These are phyloP conservation scores for Leptodactylus fallax DNA, from an alignment of 2,797 vertebrate genomes.

Conservation along the genomic window DNA sequence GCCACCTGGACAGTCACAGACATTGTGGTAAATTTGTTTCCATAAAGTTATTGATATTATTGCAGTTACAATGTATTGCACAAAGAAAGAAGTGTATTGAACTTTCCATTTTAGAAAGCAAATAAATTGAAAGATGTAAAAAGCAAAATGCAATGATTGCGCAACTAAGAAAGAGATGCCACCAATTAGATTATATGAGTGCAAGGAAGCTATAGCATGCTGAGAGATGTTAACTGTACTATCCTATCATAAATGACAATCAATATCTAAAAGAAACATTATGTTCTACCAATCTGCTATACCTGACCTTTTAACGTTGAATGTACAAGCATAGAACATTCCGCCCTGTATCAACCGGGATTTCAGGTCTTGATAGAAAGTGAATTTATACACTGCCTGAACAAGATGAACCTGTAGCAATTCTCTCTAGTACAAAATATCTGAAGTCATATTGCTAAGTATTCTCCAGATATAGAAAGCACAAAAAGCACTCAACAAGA, in stretches of 20 bases:
- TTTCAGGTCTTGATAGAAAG: constrained; percentile 10
- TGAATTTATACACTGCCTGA: not conserved
- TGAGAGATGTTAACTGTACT: not conserved
- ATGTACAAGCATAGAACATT: constrained; percentile 9
- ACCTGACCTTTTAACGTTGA: not conserved
- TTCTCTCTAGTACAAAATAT: not conserved
- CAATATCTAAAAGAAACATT: not conserved
- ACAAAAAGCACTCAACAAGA: constrained; percentile 10
- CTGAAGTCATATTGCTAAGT: constrained; percentile 24
- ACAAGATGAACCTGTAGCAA: constrained; percentile 14
- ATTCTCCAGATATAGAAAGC: constrained; percentile 33
- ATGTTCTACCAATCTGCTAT: not conserved
- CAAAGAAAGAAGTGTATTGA: not conserved
- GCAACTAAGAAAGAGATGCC: not conserved
- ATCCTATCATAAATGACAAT: not conserved
- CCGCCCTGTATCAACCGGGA: not conserved
- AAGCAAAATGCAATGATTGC: not conserved
- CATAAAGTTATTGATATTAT: not conserved
- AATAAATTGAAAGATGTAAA: not conserved
- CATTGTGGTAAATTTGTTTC: too few relatives aligned
- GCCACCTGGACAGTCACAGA: too few relatives aligned
- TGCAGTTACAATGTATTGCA: not conserved
- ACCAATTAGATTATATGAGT: not conserved
- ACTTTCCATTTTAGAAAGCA: not conserved
- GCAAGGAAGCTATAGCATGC: not conserved